phyloP scores from a whole-genome alignment of 2,888 invertebrate genomes.

The Euplexia lucipara region DNA sequence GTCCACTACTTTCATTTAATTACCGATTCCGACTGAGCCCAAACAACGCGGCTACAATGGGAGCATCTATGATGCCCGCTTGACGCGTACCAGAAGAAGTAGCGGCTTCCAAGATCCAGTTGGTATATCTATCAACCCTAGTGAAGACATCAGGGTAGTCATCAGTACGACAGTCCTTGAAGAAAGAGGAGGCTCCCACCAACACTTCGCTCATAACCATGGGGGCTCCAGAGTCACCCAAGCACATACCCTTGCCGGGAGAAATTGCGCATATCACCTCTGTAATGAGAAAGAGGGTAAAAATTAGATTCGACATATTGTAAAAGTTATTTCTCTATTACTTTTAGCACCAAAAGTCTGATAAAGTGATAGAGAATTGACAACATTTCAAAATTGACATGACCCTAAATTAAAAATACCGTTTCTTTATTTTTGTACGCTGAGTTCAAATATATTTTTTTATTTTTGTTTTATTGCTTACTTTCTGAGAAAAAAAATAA shows the following conservation, averaged over 20 bases:
- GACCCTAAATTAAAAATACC: too few relatives aligned
- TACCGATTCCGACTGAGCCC: too few relatives aligned
- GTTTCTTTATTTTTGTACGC: too few relatives aligned
- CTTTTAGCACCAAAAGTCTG: too few relatives aligned
- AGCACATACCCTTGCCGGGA: conserved; percentile 71
- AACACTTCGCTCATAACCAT: conserved; percentile 69
- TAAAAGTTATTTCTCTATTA: neutral
- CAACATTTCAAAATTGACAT: too few relatives aligned
- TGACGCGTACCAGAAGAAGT: conserved; percentile 42
- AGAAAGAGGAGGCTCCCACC: conserved; percentile 73
- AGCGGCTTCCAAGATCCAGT: conserved; percentile 78
- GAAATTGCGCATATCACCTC: conserved; percentile 75
- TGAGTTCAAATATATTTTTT: too few relatives aligned
- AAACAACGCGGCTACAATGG: conserved; percentile 27
- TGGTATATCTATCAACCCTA: conserved; percentile 72
- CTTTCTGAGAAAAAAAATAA: too few relatives aligned
- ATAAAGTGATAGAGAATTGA: too few relatives aligned
- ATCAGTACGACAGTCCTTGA: conserved; percentile 66
- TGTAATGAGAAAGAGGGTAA: conserved; percentile 53
- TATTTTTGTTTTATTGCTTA: too few relatives aligned
- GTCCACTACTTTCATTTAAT: too few relatives aligned
- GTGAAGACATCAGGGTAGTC: conserved; percentile 75
- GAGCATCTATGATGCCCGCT: conserved; percentile 45
- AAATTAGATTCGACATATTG: neutral
- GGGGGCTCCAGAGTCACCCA: conserved; percentile 81